Conservation (phyloP, 2,888 invertebrate genomes). For the Dastarcus helophoroides region DNA sequence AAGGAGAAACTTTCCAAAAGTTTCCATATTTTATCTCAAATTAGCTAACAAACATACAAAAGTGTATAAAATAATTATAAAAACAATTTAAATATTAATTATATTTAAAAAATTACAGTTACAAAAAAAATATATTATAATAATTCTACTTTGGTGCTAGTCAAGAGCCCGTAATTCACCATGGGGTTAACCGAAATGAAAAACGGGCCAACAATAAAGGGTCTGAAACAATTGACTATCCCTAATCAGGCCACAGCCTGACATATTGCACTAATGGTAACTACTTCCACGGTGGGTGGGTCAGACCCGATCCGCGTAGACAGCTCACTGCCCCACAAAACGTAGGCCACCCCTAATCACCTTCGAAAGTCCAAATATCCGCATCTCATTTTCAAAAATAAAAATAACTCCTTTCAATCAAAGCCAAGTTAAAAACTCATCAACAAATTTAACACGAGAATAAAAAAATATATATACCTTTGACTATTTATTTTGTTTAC, state of each 20-base stretch:
- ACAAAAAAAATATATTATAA: constrained; percentile 33
- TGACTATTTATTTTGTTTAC: no score
- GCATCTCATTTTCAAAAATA: no score
- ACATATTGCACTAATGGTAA: constrained; percentile 39
- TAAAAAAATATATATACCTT: no score
- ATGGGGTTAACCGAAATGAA: constrained; percentile 30
- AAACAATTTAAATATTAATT: constrained; percentile 36
- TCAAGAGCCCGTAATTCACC: constrained; percentile 30
- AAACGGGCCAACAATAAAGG: constrained; percentile 35
- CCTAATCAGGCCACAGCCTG: constrained; percentile 32
- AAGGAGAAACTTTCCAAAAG: constrained; percentile 34
- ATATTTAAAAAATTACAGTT: constrained; percentile 30
- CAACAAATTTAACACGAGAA: no score
- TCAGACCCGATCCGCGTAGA: neutral
- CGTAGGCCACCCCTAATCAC: no score
- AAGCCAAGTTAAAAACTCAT: no score
- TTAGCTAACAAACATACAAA: constrained; percentile 39
- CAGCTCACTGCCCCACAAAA: no score
- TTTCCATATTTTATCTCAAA: constrained; percentile 31
- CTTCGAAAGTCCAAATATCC: no score
- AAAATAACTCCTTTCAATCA: no score
- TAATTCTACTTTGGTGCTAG: constrained; percentile 37
- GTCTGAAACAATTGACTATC: constrained; percentile 38
- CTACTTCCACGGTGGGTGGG: constrained; percentile 23
- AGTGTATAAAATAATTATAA: constrained; percentile 39